Evolutionary conservation across 2,797 vertebrate genomes (phyloP).

Genomic region (Spinus olivaceus): DNA sequence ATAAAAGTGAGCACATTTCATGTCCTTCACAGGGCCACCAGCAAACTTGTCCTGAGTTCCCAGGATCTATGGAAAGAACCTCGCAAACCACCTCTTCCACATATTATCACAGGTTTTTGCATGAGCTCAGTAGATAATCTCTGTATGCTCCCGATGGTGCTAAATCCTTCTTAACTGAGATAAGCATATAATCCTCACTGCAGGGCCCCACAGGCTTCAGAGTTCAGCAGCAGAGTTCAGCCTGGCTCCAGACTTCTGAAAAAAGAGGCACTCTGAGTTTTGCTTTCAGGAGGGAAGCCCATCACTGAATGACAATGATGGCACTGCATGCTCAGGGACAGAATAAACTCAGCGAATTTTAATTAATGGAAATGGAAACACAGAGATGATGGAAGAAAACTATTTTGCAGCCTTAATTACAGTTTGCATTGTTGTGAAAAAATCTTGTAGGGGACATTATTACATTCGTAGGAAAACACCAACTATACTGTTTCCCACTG

Average conservation of each 20-base stretch:
- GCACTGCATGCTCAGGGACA: background rate
- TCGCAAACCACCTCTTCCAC: fast-evolving
- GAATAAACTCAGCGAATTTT: background rate
- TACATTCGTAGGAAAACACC: background rate
- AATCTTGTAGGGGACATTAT: background rate
- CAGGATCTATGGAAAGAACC: background rate
- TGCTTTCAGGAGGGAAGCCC: background rate
- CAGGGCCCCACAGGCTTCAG: background rate
- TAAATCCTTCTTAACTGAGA: background rate
- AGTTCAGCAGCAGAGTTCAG: background rate
- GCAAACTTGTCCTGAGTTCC: background rate
- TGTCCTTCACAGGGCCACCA: background rate
- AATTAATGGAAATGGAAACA: background rate
- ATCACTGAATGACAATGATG: background rate
- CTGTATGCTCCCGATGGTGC: background rate
- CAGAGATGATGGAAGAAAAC: background rate
- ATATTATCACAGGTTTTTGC: background rate
- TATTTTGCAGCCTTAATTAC: background rate
- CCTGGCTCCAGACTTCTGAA: background rate
- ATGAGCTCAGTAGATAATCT: background rate
- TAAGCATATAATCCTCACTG: background rate
- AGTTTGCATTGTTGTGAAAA: background rate
- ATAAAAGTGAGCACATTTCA: background rate
- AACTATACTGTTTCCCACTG: background rate
- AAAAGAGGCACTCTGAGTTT: background rate